A percentile compares a stretch with the other conserved stretches of the same genome.
Conservation (phyloP, 2,888 invertebrate species). For the Xanthorhoe spadicearia region DNA sequence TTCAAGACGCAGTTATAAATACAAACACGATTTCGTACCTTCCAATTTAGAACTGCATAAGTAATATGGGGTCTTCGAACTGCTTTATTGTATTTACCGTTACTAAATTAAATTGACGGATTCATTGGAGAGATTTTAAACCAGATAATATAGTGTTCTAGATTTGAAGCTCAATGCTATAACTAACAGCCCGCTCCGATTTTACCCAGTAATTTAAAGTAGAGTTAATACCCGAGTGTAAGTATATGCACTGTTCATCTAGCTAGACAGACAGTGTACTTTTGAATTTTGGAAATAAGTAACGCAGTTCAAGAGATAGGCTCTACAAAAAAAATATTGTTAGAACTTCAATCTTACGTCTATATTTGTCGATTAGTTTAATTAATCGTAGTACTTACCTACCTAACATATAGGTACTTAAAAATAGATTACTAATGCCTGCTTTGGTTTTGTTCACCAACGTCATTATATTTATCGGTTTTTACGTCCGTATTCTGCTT, state of each 20-base stretch:
- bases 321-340: too few species aligned
- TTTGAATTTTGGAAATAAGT: too few species aligned
- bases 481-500: background rate
- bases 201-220: background rate
- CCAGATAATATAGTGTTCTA: background rate
- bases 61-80: conserved; percentile 1
- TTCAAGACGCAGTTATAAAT: background rate
- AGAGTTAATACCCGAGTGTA: background rate
- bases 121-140: background rate
- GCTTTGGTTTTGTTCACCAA: background rate
- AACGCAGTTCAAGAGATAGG: too few species aligned
- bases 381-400: background rate
- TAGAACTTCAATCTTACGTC: background rate
- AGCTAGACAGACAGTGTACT: too few species aligned
- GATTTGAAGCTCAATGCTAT: background rate
- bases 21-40: background rate
- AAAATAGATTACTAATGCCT: background rate
- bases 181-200: too few species aligned
- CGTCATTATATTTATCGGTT: conserved; percentile 27
- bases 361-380: background rate
- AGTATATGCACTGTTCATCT: too few species aligned
- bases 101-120: background rate
- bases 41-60: background rate
- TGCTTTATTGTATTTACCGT: background rate
- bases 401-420: background rate